These are phyloP conservation scores for Euura lappo DNA, from an alignment of 1,140 invertebrate genomes.

Conservation along the genomic window DNA sequence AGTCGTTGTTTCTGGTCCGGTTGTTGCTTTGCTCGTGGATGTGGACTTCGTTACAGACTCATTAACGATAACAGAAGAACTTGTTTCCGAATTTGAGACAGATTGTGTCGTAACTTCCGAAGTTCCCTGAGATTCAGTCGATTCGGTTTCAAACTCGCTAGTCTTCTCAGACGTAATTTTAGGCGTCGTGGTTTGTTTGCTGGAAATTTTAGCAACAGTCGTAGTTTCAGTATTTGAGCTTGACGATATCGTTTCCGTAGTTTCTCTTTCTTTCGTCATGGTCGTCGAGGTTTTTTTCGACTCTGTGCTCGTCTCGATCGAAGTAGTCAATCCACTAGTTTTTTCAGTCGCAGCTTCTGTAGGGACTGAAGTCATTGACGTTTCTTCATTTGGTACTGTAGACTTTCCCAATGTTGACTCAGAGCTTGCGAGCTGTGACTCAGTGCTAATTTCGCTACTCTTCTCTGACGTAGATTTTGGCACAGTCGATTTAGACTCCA, in stretches of 20 bases:
- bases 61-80: background rate
- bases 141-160: background rate
- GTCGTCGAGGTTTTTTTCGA: background rate
- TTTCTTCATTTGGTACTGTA: background rate
- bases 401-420: background rate
- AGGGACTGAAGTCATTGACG: background rate
- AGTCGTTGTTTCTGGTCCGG: no score
- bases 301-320: background rate
- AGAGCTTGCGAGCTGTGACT: background rate
- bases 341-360: background rate
- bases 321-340: background rate
- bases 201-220: background rate
- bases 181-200: background rate
- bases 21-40: no score
- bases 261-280: background rate
- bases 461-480: background rate
- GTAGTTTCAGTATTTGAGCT: background rate
- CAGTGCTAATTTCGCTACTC: background rate
- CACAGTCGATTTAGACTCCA: no score
- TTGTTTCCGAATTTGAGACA: background rate
- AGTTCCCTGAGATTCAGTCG: constrained; percentile 3
- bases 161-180: background rate
- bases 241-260: background rate
- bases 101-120: background rate
- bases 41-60: no score